Conservation (phyloP, 2,113 vertebrate species). For the Cinclus mexicanus region DNA sequence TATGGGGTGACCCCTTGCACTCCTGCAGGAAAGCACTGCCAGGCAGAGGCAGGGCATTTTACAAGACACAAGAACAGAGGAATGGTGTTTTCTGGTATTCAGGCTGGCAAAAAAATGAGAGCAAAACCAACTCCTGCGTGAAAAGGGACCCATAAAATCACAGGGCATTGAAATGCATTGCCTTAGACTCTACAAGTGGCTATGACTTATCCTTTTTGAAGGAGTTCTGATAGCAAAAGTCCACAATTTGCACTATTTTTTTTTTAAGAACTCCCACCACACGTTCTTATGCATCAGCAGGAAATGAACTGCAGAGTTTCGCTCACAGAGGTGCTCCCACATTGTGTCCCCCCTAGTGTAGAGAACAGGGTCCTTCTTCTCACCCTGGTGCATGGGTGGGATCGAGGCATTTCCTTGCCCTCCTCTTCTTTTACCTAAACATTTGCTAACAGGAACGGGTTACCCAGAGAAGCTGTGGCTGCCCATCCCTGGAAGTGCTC, state of each 20-base stretch:
- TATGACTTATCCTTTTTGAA: background rate
- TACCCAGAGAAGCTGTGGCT: background rate
- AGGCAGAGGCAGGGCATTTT: background rate
- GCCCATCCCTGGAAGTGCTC: background rate
- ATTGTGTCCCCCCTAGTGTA: fast-evolving
- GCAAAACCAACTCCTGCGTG: background rate
- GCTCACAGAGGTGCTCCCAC: background rate
- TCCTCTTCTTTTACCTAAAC: background rate
- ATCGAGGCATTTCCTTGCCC: background rate
- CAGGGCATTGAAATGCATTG: background rate
- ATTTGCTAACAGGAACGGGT: background rate
- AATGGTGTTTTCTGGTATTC: background rate
- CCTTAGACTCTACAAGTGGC: background rate
- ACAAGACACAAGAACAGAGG: background rate
- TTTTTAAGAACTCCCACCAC: background rate
- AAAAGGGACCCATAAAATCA: background rate
- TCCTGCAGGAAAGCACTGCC: background rate
- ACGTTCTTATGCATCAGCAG: background rate
- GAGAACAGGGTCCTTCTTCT: background rate
- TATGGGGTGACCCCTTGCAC: background rate
- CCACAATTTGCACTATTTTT: background rate
- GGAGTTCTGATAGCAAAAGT: background rate
- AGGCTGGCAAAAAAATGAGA: background rate
- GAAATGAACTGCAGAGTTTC: background rate
- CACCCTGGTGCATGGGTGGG: background rate